A percentile compares a stretch with the other conserved stretches of the same genome.
Evolutionary conservation across 2,888 invertebrate species (phyloP).

Genomic region (Lypha dubia): DNA sequence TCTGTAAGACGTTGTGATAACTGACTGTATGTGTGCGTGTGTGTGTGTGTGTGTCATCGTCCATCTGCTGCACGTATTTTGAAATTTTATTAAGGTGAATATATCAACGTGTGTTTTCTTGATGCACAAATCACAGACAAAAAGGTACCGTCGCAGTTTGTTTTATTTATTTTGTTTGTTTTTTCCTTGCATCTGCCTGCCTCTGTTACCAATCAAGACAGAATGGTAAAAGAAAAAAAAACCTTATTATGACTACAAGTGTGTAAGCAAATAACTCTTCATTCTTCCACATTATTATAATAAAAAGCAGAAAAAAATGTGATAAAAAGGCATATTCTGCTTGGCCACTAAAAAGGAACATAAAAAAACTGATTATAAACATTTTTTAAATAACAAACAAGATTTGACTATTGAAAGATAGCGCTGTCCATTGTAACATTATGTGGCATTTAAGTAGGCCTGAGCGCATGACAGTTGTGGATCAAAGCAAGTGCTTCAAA

Average conservation of each 20-base stretch:
- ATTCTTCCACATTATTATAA: slow-evolving; percentile 45
- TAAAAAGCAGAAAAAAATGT: slow-evolving; percentile 30
- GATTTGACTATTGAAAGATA: slow-evolving; percentile 41
- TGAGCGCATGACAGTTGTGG: slow-evolving; percentile 68
- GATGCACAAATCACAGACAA: slow-evolving; percentile 46
- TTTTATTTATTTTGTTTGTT: slow-evolving; percentile 4
- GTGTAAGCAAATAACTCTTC: slow-evolving; percentile 56
- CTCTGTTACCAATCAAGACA: slow-evolving; percentile 48
- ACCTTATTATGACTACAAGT: slow-evolving; percentile 57
- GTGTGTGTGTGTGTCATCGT: not conserved
- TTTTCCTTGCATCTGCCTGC: slow-evolving; percentile 39
- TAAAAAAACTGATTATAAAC: slow-evolving; percentile 1
- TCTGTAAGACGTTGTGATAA: slow-evolving; percentile 15
- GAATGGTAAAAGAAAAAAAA: slow-evolving; percentile 24
- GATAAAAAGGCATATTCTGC: not conserved
- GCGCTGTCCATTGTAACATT: slow-evolving; percentile 11
- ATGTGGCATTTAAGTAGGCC: slow-evolving; percentile 16
- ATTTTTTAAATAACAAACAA: slow-evolving; percentile 11
- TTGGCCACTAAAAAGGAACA: not conserved
- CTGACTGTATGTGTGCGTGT: not conserved
- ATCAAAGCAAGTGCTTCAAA: slow-evolving; percentile 70
- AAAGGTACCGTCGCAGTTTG: slow-evolving; percentile 53
- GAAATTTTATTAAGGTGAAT: slow-evolving; percentile 7
- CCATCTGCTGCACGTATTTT: not conserved
- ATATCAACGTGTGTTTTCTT: not conserved